Base-by-base conservation (phyloP, 1,140 invertebrate genomes). In the Pteromalus puparum region DNA sequence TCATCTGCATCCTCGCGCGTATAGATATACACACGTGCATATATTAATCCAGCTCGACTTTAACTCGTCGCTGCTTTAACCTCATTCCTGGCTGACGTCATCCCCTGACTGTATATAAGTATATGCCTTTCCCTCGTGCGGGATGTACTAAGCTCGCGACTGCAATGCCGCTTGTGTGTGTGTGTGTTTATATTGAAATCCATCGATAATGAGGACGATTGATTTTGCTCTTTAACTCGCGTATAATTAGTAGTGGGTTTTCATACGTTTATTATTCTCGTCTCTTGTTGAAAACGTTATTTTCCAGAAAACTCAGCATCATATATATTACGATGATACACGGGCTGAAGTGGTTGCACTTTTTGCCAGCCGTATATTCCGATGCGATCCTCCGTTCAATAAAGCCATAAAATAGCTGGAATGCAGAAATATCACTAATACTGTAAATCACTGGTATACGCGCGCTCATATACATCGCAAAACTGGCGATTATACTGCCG, bases 71-170 rank as follows among this genome's bases (percentile, higher is more conserved):
- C 88, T 84, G 84, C 82, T 86, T 90, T 91, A 91, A 90, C 91
- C 92, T 92, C 91, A 88, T 92, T 92, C 88, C 87, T 85, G 77
- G 83, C 74, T 92, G 91, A 92, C 91, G 92, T 92, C 91, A 92
- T 82, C 61, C 2, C 9, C 21, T 21, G 30, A 5, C 53, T 61
- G 53, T n/a, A n/a, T 18, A 53, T 10, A 15, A 61, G 6, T 61
- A 61, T n/a, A 42, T 65, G 89, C 90, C 91, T 92, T 93, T 92
- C 91, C 88, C 90, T 91, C 89, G 87, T 6, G 68, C n/a, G 24
- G 24, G 80, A 70, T 81, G 42, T 18, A 34, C 61, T 68, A 28
- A 5, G 6, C 42, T 30, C 10, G n/a, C 1, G 38, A 61, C 18
- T 21, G 53, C 6, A 18, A 6, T 61, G 21, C 9, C 72, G n/a